Conservation (phyloP, 2,113 vertebrate genomes). For the Antigone vipio region DNA sequence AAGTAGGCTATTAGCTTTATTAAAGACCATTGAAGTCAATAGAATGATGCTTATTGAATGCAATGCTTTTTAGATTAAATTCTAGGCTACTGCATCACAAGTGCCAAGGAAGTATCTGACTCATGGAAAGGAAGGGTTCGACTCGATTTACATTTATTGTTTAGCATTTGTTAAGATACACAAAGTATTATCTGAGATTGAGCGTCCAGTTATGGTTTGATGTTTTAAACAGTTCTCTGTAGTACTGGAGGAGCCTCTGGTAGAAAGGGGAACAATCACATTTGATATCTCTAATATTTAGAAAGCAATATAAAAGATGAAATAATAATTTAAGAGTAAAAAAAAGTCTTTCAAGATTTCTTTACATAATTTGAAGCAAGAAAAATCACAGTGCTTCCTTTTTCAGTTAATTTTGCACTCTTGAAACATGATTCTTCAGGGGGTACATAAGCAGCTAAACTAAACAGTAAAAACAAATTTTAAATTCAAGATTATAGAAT, state of each 20-base stretch:
- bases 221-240: neutral
- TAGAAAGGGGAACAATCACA: neutral
- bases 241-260: neutral
- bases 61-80: conserved; percentile 33
- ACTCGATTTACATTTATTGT: conserved; percentile 8
- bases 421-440: neutral
- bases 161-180: conserved; percentile 20
- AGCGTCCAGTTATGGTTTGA: neutral
- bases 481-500: neutral
- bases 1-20: conserved; percentile 21
- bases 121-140: conserved; percentile 27
- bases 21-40: conserved; percentile 17
- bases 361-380: neutral
- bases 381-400: neutral
- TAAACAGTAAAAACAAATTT: neutral
- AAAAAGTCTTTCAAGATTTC: neutral
- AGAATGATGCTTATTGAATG: conserved; percentile 43
- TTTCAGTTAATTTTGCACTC: neutral
- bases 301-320: neutral
- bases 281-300: neutral
- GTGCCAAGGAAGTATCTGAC: conserved; percentile 19
- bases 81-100: conserved; percentile 26
- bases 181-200: neutral
- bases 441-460: neutral
- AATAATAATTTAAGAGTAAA: neutral